phyloP scores from a whole-genome alignment of 2,797 vertebrate species.

The Aselliscus stoliczkanus region DNA sequence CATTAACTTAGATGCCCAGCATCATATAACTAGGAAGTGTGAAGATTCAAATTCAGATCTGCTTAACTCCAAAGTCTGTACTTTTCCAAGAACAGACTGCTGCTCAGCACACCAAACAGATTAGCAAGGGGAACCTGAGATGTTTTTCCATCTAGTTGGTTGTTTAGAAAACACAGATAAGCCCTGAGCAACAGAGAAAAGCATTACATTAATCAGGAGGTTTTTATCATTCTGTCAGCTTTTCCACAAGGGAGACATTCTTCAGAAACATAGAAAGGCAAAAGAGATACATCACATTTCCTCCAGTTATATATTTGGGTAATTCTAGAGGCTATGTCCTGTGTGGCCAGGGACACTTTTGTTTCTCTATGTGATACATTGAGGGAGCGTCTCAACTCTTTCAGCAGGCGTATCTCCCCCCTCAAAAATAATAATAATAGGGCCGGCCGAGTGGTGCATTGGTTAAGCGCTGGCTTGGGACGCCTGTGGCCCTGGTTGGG shows the following conservation, averaged over 20 bases:
- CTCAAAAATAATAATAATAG: too few species aligned
- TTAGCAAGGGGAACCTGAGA: neutral
- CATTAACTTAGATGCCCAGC: neutral
- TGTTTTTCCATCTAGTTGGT: neutral
- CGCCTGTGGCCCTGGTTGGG: too few species aligned
- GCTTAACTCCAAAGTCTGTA: neutral
- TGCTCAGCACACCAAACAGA: neutral
- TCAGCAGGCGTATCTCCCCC: neutral
- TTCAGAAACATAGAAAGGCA: neutral
- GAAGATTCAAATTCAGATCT: conserved; percentile 1
- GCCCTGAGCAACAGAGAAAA: neutral
- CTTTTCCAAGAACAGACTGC: neutral
- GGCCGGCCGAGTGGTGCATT: too few species aligned
- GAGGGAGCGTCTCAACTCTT: neutral
- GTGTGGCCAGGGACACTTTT: neutral
- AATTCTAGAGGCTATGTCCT: neutral
- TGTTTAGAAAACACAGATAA: neutral
- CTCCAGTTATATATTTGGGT: neutral
- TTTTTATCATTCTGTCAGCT: neutral
- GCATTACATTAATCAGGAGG: neutral
- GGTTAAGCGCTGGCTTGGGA: too few species aligned
- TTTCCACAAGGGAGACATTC: neutral
- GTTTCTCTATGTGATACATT: neutral
- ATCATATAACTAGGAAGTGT: neutral
- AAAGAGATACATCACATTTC: neutral